phyloP scores from a whole-genome alignment of 2,797 vertebrate genomes.

The Alcedo quadribrachys region DNA sequence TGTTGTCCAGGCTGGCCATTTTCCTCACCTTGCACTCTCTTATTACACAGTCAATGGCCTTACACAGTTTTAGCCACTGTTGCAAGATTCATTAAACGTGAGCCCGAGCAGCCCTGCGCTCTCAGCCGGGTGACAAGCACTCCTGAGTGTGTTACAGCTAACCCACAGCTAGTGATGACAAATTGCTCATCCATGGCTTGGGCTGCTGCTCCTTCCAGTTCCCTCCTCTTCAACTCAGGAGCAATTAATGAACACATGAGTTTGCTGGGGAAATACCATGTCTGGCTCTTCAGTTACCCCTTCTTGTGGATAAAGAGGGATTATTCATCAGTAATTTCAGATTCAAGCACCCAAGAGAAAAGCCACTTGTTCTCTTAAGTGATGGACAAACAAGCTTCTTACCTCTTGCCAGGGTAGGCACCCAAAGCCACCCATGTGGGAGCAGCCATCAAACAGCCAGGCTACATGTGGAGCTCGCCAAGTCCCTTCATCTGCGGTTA shows the following conservation, averaged over 20 bases:
- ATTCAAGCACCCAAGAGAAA: neutral
- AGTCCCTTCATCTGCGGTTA: neutral
- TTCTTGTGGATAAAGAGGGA: neutral
- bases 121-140: neutral
- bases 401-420: neutral
- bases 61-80: neutral
- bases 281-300: neutral
- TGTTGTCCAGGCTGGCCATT: neutral
- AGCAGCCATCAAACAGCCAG: neutral
- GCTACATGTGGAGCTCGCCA: neutral
- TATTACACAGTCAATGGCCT: fast-evolving
- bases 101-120: neutral
- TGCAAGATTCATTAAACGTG: neutral
- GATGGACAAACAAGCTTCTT: neutral
- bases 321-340: neutral
- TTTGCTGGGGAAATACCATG: fast-evolving
- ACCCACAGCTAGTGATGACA: neutral
- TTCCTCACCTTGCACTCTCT: no score
- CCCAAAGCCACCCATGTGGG: neutral
- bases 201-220: neutral
- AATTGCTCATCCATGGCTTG: neutral
- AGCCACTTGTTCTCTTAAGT: neutral
- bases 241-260: fast-evolving
- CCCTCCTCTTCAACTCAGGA: neutral
- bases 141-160: neutral